Evolutionary conservation across 2,888 invertebrate genomes (phyloP).

Genomic region (Aspidapion aeneum): DNA sequence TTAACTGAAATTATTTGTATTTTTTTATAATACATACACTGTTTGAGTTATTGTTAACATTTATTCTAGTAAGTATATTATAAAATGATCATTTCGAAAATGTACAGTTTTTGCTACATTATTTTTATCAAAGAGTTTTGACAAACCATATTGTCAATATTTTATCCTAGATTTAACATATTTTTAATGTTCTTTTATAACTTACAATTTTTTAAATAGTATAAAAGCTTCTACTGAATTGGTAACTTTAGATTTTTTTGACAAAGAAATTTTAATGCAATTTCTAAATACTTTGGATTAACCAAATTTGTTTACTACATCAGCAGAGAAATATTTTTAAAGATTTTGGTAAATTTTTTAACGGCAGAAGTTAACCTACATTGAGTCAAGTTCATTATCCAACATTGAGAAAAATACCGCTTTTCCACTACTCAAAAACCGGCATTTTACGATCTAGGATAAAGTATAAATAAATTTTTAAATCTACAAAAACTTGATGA

Average conservation of each 20-base stretch:
- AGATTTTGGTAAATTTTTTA: no score
- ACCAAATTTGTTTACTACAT: no score
- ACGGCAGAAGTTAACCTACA: no score
- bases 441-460: no score
- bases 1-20: not conserved
- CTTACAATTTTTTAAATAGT: not conserved
- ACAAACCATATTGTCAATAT: conserved; percentile 1
- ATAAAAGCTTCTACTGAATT: not conserved
- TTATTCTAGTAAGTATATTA: conserved; percentile 1
- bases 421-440: no score
- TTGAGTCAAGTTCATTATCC: no score
- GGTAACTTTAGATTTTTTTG: not conserved
- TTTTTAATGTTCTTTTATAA: not conserved
- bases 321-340: no score
- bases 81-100: conserved; percentile 4
- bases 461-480: no score
- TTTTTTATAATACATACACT: no score
- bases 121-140: not conserved
- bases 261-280: not conserved
- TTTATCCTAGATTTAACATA: not conserved
- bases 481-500: no score
- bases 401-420: no score
- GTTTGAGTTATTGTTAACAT: not conserved
- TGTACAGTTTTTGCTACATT: not conserved
- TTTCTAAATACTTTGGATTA: not conserved